Base-by-base conservation (phyloP, 2,113 vertebrate genomes). In the Datnioides undecimradiatus region DNA sequence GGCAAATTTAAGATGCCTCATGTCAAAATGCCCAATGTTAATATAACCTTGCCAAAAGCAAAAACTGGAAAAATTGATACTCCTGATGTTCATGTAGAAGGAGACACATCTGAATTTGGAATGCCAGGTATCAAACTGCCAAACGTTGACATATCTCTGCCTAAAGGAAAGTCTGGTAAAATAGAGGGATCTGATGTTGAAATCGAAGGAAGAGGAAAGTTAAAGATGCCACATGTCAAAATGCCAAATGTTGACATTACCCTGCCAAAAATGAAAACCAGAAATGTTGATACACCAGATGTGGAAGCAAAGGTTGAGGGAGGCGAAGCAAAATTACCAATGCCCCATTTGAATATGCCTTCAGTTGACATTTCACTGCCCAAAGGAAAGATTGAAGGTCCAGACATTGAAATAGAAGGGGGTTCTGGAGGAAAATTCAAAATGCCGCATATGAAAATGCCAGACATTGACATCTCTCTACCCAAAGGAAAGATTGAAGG, bases 241-340 rank as follows among this genome's bases (percentile, higher is more conserved):
- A 49, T 95, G 40, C 94, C 93, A 0, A 41, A 8, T n/a, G 58
- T 93, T 27, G 88, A 90, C 38, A 70, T 94, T 14, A 6, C 5
- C 0, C 48, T 93, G 25, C 85, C 92, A 36, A 90, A 85, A 73
- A 80, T 95, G 5, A 95, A 93, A 83, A 92, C 25, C 93, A 80
- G 93, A 0, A 72, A 29, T 12, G 51, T 95, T 49, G 91, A 92
- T 54, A 54, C 40, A 80, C 41, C 57, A 41, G 49, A 49, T 3
- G 21, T 67, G 5, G 59, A 77, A 49, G 31, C 8, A 36, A 65
- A 33, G 87, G 4, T 58, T 58, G 5, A 57, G 21, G 14, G 36
- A 4, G 80, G 82, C 13, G 81, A 82, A 8, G 12, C 12, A 3
- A 86, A 62, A 6, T 72, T 95, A 8, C 94, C 92, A 43, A 21